phyloP scores from a whole-genome alignment of 2,113 vertebrate species.

The Meleagris gallopavo region DNA sequence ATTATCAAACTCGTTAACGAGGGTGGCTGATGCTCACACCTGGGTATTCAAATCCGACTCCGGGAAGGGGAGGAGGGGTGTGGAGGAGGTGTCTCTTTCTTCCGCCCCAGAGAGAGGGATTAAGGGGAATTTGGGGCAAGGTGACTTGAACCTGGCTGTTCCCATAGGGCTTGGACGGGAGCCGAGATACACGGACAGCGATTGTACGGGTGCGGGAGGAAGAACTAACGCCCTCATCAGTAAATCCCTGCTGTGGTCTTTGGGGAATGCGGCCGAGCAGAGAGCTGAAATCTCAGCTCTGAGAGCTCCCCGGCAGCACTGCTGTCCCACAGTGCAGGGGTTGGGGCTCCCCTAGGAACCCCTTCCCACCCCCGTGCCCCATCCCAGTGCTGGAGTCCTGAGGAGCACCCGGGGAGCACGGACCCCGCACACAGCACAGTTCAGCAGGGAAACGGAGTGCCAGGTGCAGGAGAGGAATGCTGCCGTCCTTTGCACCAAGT shows the following conservation, averaged over 20 bases:
- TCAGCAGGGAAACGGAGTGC: no score
- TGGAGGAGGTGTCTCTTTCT: constrained; percentile 3
- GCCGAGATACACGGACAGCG: neutral
- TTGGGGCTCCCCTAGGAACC: neutral
- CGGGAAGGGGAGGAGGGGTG: neutral
- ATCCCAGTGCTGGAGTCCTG: rapidly evolving
- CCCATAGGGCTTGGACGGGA: neutral
- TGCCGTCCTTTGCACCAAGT: neutral
- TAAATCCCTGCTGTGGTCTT: neutral
- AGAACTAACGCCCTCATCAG: rapidly evolving
- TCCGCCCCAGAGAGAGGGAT: neutral
- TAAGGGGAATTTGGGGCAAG: neutral
- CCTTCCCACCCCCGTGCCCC: neutral
- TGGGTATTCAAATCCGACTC: constrained; percentile 35
- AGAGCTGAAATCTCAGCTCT: neutral
- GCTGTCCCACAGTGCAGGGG: rapidly evolving
- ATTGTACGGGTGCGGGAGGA: neutral
- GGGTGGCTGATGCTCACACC: constrained; percentile 37
- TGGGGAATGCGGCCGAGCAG: neutral
- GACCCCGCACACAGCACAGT: rapidly evolving
- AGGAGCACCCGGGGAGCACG: rapidly evolving
- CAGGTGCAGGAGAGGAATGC: neutral
- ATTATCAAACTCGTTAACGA: constrained; percentile 58
- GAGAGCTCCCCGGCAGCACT: neutral
- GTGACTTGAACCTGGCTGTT: constrained; percentile 2